phyloP scores from a whole-genome alignment of 2,888 invertebrate genomes.

The Andrena marginata region DNA sequence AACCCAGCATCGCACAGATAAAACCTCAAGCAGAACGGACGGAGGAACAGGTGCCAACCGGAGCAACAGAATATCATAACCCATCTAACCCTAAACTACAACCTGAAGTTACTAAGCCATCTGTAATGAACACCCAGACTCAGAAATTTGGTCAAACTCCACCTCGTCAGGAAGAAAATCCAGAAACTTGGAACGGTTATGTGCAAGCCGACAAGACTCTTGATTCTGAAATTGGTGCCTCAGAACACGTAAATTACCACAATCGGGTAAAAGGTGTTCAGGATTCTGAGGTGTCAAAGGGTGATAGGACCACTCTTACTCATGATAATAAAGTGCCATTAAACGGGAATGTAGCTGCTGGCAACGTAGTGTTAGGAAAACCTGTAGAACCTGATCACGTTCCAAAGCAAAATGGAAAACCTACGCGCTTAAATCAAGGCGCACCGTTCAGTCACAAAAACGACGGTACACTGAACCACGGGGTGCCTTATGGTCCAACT shows the following conservation, averaged over 20 bases:
- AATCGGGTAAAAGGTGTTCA: slow-evolving; percentile 30
- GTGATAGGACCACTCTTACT: neutral
- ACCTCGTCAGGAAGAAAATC: slow-evolving; percentile 27
- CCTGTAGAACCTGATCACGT: slow-evolving; percentile 67
- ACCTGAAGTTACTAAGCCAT: slow-evolving; percentile 58
- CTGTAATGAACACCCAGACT: slow-evolving; percentile 49
- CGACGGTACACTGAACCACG: slow-evolving; percentile 33
- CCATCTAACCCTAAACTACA: slow-evolving; percentile 75
- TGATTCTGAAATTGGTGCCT: slow-evolving; percentile 76
- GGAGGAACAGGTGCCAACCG: slow-evolving; percentile 76
- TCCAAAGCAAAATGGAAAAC: slow-evolving; percentile 63
- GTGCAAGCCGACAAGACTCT: slow-evolving; percentile 54
- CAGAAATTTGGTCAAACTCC: slow-evolving; percentile 21
- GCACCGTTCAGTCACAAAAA: slow-evolving; percentile 57
- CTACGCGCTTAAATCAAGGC: slow-evolving; percentile 37
- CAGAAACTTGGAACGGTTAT: slow-evolving; percentile 59
- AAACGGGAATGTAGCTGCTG: slow-evolving; percentile 55
- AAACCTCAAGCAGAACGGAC: slow-evolving; percentile 58
- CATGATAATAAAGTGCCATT: slow-evolving; percentile 29
- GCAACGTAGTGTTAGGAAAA: slow-evolving; percentile 70
- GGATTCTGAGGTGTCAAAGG: slow-evolving; percentile 11
- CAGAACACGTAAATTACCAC: slow-evolving; percentile 72
- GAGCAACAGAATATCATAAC: slow-evolving; percentile 79
- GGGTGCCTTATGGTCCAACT: slow-evolving; percentile 52
- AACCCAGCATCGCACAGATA: neutral